Conservation (phyloP, 2,113 vertebrate species). For the Chionodraco myersi region DNA sequence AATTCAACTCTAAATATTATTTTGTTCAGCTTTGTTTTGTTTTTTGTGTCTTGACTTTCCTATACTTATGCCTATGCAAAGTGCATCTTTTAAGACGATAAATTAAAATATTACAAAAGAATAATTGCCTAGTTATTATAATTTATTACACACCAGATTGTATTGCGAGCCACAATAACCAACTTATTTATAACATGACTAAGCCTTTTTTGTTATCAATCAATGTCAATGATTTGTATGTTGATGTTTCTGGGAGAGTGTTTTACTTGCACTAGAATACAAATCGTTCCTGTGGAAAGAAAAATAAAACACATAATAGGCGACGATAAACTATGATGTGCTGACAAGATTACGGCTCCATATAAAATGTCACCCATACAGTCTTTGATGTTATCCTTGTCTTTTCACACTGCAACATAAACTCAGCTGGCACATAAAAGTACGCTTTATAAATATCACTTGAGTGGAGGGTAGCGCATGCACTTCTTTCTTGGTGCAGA, state of each 20-base stretch:
- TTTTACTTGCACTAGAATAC: slow-evolving; percentile 31
- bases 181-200: slow-evolving; percentile 30
- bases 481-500: slow-evolving; percentile 45
- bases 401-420: slow-evolving; percentile 41
- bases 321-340: slow-evolving; percentile 58
- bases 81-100: no score
- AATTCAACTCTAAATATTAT: no score
- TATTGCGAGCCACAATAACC: slow-evolving; percentile 33
- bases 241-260: slow-evolving; percentile 2
- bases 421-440: slow-evolving; percentile 59
- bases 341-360: slow-evolving; percentile 63
- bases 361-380: slow-evolving; percentile 55
- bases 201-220: slow-evolving; percentile 31
- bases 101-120: no score
- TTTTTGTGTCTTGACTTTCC: no score
- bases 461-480: slow-evolving; percentile 25
- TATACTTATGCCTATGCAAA: no score
- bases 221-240: slow-evolving; percentile 13
- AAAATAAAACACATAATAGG: slow-evolving; percentile 41
- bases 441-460: slow-evolving; percentile 36
- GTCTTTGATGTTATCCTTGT: slow-evolving; percentile 67
- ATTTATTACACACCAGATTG: slow-evolving; percentile 34
- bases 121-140: slow-evolving; percentile 20
- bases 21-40: no score
- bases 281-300: slow-evolving; percentile 24